These are phyloP conservation scores for Monoplex corrugatus DNA, from an alignment of 2,888 invertebrate genomes.

Conservation along the genomic window DNA sequence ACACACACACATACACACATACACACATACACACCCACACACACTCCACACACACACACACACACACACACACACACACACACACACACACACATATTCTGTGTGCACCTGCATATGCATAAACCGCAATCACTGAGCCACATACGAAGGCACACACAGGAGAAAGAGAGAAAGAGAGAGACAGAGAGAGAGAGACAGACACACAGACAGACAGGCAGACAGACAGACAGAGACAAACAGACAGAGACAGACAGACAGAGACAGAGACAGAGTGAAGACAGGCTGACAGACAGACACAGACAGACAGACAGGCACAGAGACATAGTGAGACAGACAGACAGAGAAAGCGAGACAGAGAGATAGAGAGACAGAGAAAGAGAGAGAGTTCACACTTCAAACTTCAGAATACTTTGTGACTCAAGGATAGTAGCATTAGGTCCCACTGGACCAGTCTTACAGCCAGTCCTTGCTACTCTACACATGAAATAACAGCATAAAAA, in stretches of 20 bases:
- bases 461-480: no score
- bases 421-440: no score
- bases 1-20: no score
- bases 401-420: no score
- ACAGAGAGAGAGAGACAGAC: background rate
- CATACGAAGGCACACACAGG: background rate
- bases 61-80: background rate
- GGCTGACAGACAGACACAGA: background rate
- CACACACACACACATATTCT: background rate
- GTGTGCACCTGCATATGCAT: background rate
- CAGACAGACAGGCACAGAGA: background rate
- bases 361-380: background rate
- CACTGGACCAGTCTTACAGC: no score
- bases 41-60: background rate
- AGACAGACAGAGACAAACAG: background rate
- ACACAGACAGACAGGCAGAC: background rate
- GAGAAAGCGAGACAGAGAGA: background rate
- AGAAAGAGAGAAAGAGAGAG: background rate
- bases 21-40: no score
- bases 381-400: no score
- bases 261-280: background rate
- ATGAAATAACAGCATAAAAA: no score
- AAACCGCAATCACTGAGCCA: no score
- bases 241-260: background rate
- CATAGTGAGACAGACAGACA: background rate